Base-by-base conservation (phyloP, 2,113 vertebrate species). In the Mustelus asterias region DNA sequence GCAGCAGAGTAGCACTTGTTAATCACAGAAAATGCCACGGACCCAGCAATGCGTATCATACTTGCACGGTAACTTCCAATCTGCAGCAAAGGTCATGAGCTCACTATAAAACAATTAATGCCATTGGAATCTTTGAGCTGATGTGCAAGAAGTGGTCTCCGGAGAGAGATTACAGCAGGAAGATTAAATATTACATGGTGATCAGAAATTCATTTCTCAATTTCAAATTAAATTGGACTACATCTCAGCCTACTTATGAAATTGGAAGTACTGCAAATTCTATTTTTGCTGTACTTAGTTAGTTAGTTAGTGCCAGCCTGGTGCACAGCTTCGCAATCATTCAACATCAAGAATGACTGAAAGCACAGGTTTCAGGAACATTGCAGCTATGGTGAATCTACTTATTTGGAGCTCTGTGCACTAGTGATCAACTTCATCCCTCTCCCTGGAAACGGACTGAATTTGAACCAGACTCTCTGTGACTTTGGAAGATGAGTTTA, bases 131-230 rank as follows among this genome's bases (percentile, higher is more conserved):
- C 89, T 93, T 93, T 93, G 89, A 93, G 60, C 89, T 93, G 89
- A 67, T 93, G 63, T 65, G 37, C 33, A 65, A 93, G 60, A 93
- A 93, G 60, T 93, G 89, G 89, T 93, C 89, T 93, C 89, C 0
- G 16, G 89, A 65, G 89, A 65, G 89, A 93, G 89, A 93, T 93
- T 93, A 93, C 60, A 93, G 60, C 89, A 93, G 89, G 89, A 90
- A 93, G 89, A 93, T 93, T 93, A 93, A 93, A 93, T 93, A 93
- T 93, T 65, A 93, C 89, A 93, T 63, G n/a, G 89, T 93, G 89
- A 93, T 93, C 89, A 93, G 89, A 93, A 93, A 93, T 93, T 93
- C 89, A 93, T 93, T 93, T 67, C 63, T 93, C 89, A 93, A 93
- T 93, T 93, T 93, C 89, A 93, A 93, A 93, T 93, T 93, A 93